Evolutionary conservation across 2,888 invertebrate genomes (phyloP).

Genomic region (Pheosia tremula): DNA sequence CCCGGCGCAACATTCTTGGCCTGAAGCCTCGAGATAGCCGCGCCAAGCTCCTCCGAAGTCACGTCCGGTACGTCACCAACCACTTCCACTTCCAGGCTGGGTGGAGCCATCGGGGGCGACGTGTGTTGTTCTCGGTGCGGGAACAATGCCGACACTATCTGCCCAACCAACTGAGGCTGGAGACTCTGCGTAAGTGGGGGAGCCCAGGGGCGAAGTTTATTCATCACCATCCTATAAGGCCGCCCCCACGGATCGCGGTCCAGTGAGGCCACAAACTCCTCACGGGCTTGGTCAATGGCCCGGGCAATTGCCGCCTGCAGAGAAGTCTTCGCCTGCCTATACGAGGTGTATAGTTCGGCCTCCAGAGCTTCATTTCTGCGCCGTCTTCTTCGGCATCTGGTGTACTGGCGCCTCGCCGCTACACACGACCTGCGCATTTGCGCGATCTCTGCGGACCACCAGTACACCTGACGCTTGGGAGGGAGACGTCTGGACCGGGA

Average conservation of each 20-base stretch:
- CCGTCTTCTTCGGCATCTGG: conserved; percentile 6
- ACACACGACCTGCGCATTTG: conserved; percentile 2
- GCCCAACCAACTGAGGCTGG: not conserved
- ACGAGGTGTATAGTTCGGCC: not conserved
- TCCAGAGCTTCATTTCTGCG: not conserved
- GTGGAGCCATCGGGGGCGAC: not conserved
- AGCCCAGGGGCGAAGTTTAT: conserved; percentile 10
- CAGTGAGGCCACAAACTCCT: not conserved
- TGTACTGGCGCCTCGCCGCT: conserved; percentile 5
- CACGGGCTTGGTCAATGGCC: not conserved
- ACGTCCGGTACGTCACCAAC: not conserved
- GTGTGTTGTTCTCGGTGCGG: not conserved
- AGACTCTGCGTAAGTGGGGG: conserved; percentile 4
- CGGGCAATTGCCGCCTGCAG: not conserved
- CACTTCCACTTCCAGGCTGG: not conserved
- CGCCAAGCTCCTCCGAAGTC: not conserved
- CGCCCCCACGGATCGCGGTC: not conserved
- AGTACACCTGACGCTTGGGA: conserved; percentile 7
- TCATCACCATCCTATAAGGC: conserved; percentile 5
- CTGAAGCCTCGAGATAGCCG: not conserved
- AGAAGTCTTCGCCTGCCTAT: not conserved
- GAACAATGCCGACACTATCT: not conserved
- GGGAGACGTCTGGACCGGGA: not conserved
- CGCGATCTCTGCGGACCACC: conserved; percentile 13
- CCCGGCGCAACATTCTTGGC: not conserved